A percentile compares a stretch with the other conserved stretches of the same genome.
Conservation (phyloP, 2,797 vertebrate species). For the Gobio occitaniae region DNA sequence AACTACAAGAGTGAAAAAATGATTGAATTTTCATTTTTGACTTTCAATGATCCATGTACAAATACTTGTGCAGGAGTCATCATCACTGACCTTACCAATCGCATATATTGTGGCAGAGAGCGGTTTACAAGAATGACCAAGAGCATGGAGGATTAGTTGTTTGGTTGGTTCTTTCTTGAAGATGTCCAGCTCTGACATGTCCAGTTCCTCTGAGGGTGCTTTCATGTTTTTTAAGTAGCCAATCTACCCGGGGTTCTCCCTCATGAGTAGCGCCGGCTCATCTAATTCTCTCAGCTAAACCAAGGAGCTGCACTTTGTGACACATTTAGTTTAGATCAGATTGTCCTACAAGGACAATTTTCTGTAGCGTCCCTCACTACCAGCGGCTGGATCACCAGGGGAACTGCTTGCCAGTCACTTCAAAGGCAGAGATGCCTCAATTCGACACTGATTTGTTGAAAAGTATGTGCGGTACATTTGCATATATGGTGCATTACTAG, state of each 20-base stretch:
- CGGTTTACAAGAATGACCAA: neutral
- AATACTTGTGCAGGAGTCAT: neutral
- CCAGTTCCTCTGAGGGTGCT: slow-evolving; percentile 46
- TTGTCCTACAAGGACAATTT: slow-evolving; percentile 62
- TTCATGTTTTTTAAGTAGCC: slow-evolving; percentile 64
- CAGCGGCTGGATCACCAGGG: slow-evolving; percentile 32
- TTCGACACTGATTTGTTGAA: slow-evolving; percentile 46
- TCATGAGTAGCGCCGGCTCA: slow-evolving; percentile 39
- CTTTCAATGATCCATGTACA: neutral
- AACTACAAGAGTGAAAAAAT: neutral
- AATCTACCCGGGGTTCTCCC: slow-evolving; percentile 44
- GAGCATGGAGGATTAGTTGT: slow-evolving; percentile 24
- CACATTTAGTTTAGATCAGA: slow-evolving; percentile 55
- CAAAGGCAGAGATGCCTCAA: slow-evolving; percentile 49
- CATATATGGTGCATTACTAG: slow-evolving; percentile 56
- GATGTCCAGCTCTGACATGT: slow-evolving; percentile 53
- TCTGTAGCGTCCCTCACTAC: slow-evolving; percentile 40
- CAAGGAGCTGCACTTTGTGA: slow-evolving; percentile 47
- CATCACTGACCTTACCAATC: slow-evolving; percentile 9
- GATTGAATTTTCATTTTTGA: neutral
- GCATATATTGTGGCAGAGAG: neutral
- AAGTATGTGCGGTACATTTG: slow-evolving; percentile 52
- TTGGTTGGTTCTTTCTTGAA: slow-evolving; percentile 47
- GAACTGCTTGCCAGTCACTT: slow-evolving; percentile 46
- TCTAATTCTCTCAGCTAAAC: slow-evolving; percentile 49